Evolutionary conservation across 2,113 vertebrate genomes (phyloP).

Genomic region (Chinchilla lanigera): DNA sequence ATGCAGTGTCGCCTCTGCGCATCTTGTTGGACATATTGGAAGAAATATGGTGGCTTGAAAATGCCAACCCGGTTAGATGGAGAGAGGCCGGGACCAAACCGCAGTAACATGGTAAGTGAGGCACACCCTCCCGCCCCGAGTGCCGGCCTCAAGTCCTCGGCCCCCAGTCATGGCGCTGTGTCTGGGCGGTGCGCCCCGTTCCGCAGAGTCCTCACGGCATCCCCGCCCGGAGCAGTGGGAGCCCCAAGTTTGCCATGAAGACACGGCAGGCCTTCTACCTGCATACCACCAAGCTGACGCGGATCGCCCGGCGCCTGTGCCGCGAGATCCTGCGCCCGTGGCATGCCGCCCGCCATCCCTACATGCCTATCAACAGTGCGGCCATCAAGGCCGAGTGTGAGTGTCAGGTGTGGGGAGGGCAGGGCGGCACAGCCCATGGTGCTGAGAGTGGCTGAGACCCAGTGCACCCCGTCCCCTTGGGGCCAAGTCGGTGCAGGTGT

Average conservation of each 20-base stretch:
- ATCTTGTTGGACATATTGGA: constrained; percentile 99
- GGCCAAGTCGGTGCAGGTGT: background rate
- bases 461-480: background rate
- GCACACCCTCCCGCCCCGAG: fast-evolving
- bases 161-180: constrained; percentile 71
- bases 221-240: constrained; percentile 93
- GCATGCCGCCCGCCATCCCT: constrained; percentile 94
- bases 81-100: constrained; percentile 97
- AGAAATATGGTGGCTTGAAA: constrained; percentile 99
- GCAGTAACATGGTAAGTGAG: constrained; percentile 92
- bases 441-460: fast-evolving
- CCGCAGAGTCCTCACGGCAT: constrained; percentile 94
- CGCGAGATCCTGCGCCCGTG: constrained; percentile 94
- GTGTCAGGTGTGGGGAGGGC: background rate
- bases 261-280: constrained; percentile 98
- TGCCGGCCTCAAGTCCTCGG: background rate
- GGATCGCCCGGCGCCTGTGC: constrained; percentile 94
- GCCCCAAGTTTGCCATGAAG: constrained; percentile 98
- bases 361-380: constrained; percentile 95
- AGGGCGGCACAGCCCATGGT: fast-evolving
- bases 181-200: constrained; percentile 71
- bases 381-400: constrained; percentile 98
- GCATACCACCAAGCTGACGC: constrained; percentile 93
- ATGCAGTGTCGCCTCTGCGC: constrained; percentile 99
- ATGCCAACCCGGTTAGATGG: constrained; percentile 98